A percentile compares a stretch with the other conserved stretches of the same genome.
These are phyloP conservation scores for Parauchenoglanis ngamensis DNA, from an alignment of 2,797 vertebrate species.

Conservation along the genomic window DNA sequence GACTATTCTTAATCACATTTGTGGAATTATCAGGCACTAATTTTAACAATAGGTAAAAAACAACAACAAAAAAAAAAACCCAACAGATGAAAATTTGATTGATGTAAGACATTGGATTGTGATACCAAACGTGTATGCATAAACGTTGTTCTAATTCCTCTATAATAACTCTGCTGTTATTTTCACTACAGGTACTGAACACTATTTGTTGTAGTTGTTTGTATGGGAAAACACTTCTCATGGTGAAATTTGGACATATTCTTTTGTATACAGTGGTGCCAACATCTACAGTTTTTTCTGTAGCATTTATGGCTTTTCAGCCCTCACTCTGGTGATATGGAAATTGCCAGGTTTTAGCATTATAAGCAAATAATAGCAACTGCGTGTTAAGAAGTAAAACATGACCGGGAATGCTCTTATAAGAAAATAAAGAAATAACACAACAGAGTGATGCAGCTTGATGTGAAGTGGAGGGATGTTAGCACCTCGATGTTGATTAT, in stretches of 20 bases:
- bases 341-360: not conserved
- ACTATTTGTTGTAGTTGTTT: not conserved
- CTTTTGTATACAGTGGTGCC: not conserved
- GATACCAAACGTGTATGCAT: not conserved
- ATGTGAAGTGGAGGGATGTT: not conserved
- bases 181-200: not conserved
- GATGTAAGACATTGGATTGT: not conserved
- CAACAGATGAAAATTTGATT: not conserved
- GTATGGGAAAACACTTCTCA: not conserved
- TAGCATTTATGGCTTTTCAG: not conserved
- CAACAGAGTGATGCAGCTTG: not conserved
- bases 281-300: not conserved
- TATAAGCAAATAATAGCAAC: not conserved
- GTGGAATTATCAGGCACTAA: not conserved
- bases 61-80: not conserved
- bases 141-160: not conserved
- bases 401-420: not conserved
- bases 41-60: not conserved
- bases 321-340: not conserved
- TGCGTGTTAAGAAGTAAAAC: not conserved
- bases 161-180: not conserved
- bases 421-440: not conserved
- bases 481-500: not conserved
- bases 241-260: not conserved
- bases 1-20: no score